Evolutionary conservation across 2,113 vertebrate species (phyloP), one percentile per base, ranked within the genome.

Genomic region (Percopsis transmontana): DNA sequence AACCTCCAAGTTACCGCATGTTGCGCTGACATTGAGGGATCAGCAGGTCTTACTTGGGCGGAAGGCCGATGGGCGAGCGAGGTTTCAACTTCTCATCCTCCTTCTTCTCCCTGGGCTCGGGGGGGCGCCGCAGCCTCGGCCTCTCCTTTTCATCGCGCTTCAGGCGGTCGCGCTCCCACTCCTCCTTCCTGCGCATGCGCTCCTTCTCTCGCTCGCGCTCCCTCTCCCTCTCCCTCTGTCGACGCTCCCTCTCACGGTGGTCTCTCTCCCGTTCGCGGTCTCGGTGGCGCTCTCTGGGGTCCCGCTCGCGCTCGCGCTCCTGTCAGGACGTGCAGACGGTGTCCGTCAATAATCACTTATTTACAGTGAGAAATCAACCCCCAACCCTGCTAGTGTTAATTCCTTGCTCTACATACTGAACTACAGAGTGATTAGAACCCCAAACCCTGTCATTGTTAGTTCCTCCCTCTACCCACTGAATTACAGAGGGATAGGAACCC

Each of bases 101-200:
- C 1, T 99, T 96, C 8, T 96, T 95, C 2, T 98, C 96, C 15
- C 96, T 88, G 11, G 91, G 27, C 16, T 96, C 93, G 9, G 89
- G 94, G 1, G 95, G 95, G 0, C 95, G 95, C 1, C 97, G 94
- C 74, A 96, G 78, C 45, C 93, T 85, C 0, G 95, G 94, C 12
- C 95, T 90, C 9, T 99, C 97, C 90, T 98, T 98, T 73, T 99
- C 97, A 0, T 97, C 94, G 0, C 96, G 91, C 0, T 93, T 94
- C 68, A 93, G 6, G 18, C 96, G 92, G 42, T 99, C 97, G 0
- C 94, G 82, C 27, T 98, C 96, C 0, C 96, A 93, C 12, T 99
- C 97, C 0, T 97, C 91, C 53, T 99, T 96, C 58, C 96, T 83
- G 67, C 95, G 90, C 50, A 94, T 90, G 1, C 96, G 86, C 70